A percentile compares a stretch with the other conserved stretches of the same genome.
Conservation (phyloP, 2,888 invertebrate genomes). For the Aporophyla lueneburgensis region DNA sequence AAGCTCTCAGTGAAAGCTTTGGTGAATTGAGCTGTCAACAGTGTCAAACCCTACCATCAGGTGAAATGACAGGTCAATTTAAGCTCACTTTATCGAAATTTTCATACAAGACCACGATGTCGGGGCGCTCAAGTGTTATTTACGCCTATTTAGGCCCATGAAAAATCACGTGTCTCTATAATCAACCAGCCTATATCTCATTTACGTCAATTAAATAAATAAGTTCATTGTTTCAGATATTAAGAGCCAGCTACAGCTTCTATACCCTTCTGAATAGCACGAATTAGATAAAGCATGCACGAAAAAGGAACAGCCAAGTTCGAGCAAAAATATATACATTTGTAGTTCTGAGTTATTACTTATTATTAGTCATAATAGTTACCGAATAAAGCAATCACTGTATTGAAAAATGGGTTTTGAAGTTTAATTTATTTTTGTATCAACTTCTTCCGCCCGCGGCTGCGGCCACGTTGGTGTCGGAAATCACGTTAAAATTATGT, state of each 20-base stretch:
- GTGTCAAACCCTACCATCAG: no score
- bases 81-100: not conserved
- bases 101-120: not conserved
- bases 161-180: not conserved
- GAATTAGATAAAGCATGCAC: constrained; percentile 48
- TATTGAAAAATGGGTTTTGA: not conserved
- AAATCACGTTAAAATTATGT: no score
- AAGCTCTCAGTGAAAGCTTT: no score
- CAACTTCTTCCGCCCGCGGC: not conserved
- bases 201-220: not conserved
- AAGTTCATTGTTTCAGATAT: constrained; percentile 75
- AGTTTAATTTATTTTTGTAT: not conserved
- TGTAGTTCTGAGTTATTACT: not conserved
- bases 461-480: no score
- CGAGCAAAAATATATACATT: not conserved
- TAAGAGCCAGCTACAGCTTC: constrained; percentile 82
- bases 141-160: not conserved
- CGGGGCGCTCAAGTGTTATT: not conserved
- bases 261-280: constrained; percentile 80
- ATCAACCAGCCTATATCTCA: not conserved
- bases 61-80: no score
- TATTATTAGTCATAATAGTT: not conserved
- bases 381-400: constrained; percentile 21
- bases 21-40: not conserved
- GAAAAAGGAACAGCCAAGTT: constrained; percentile 14